phyloP scores from a whole-genome alignment of 2,797 vertebrate genomes.

The Acestrorhynchus altus region DNA sequence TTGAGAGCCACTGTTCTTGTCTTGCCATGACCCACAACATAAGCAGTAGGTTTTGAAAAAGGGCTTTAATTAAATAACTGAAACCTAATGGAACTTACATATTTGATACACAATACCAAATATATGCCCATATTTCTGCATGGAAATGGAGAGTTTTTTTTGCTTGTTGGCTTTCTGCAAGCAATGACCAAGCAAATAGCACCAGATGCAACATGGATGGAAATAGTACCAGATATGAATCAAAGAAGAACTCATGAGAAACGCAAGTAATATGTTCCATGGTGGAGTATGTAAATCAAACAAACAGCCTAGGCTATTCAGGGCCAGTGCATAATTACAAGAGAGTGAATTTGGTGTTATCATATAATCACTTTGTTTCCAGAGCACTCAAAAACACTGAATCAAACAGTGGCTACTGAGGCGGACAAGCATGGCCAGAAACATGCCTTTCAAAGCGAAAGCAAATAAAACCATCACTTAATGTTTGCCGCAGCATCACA shows the following conservation, averaged over 20 bases:
- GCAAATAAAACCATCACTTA: conserved; percentile 39
- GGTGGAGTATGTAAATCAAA: neutral
- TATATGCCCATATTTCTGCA: too few species aligned
- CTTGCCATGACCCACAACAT: neutral
- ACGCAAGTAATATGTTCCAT: neutral
- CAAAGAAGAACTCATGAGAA: neutral
- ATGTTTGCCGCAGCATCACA: conserved; percentile 33
- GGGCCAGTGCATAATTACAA: conserved; percentile 16
- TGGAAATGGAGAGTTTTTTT: neutral
- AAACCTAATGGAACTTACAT: too few species aligned
- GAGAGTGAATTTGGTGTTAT: neutral
- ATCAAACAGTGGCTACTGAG: neutral
- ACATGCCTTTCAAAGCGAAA: conserved; percentile 17
- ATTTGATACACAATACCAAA: too few species aligned
- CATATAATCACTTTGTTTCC: neutral
- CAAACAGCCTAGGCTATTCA: conserved; percentile 9
- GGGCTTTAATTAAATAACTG: neutral
- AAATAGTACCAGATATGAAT: neutral
- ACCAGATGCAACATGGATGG: neutral
- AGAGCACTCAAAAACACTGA: neutral
- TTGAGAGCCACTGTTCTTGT: neutral
- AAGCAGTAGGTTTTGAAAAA: neutral
- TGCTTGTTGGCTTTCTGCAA: neutral
- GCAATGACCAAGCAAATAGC: too few species aligned
- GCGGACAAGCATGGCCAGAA: conserved; percentile 16